Evolutionary conservation across 1,140 invertebrate species (phyloP).

Genomic region (Nautilus pompilius): DNA sequence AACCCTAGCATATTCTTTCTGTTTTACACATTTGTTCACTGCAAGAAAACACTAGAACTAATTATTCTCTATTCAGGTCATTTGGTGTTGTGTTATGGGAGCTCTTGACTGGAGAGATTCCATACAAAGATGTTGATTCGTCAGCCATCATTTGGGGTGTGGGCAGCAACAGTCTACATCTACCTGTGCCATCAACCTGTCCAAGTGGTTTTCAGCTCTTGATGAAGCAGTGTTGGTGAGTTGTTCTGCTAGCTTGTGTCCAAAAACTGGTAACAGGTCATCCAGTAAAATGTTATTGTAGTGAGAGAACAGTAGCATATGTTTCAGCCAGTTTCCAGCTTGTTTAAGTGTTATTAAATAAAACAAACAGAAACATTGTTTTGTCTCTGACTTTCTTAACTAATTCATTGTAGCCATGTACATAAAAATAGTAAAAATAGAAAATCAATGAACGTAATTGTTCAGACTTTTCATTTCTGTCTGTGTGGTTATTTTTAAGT

Average conservation of each 20-base stretch:
- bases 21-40: too few species aligned
- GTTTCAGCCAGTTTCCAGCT: too few species aligned
- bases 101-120: conserved; percentile 89
- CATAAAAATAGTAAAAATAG: too few species aligned
- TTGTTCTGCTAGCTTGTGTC: conserved; percentile 2
- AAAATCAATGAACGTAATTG: not conserved
- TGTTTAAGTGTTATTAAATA: too few species aligned
- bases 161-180: conserved; percentile 83
- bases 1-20: too few species aligned
- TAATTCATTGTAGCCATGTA: too few species aligned
- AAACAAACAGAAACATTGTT: too few species aligned
- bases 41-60: too few species aligned
- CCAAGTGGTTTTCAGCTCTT: conserved; percentile 76
- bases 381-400: too few species aligned
- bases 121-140: conserved; percentile 94
- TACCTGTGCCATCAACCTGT: conserved; percentile 86
- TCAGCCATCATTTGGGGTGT: conserved; percentile 98
- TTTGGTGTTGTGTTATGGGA: conserved; percentile 98
- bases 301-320: too few species aligned
- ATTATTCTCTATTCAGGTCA: conserved; percentile 63
- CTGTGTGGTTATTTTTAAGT: too few species aligned
- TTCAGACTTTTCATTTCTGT: not conserved
- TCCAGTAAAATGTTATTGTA: too few species aligned
- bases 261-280: not conserved
- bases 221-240: conserved; percentile 83